Conservation (phyloP, 30 jellyfish, hydroid and myxozoan species). For the Catostylus mosaicus region DNA sequence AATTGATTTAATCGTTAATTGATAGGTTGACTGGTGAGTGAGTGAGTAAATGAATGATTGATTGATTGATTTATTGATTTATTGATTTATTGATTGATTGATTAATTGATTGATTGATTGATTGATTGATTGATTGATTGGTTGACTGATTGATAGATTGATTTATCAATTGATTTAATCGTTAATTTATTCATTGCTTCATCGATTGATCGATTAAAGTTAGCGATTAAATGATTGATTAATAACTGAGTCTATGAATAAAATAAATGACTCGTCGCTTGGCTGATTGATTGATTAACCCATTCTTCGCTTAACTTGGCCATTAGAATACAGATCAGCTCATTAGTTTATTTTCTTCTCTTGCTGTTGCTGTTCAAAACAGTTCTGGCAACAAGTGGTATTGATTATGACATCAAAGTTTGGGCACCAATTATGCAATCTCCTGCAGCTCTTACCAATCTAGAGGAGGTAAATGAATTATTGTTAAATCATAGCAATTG, state of each 20-base stretch:
- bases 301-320: no score
- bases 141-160: background rate
- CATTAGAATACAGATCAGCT: no score
- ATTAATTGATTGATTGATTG: background rate
- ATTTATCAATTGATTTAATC: background rate
- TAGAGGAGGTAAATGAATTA: conserved; percentile 85
- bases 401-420: conserved; percentile 78
- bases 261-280: no score
- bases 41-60: background rate
- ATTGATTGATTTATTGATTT: background rate
- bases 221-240: no score
- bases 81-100: background rate
- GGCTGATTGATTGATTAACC: no score
- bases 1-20: background rate
- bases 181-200: background rate
- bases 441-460: conserved; percentile 40
- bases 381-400: conserved; percentile 94
- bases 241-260: no score
- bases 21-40: background rate
- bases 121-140: background rate
- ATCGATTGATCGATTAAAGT: no score
- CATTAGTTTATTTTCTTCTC: background rate
- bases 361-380: background rate
- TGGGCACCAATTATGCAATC: conserved; percentile 80
- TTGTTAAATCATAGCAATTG: no score